Evolutionary conservation across 2,888 invertebrate species (phyloP).

Genomic region (Pemphredon lugubris): DNA sequence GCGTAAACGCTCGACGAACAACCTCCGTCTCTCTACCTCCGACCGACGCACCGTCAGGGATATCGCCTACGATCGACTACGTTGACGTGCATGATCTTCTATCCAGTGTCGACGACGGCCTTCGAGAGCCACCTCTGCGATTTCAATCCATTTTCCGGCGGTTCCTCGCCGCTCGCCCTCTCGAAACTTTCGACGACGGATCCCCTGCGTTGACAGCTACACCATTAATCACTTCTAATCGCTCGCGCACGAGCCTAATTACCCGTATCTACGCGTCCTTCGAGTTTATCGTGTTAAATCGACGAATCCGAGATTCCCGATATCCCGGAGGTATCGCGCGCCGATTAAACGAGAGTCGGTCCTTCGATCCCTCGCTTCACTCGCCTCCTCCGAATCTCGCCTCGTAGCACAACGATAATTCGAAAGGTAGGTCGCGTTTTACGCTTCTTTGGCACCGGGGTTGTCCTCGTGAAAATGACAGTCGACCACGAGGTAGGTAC

Average conservation of each 20-base stretch:
- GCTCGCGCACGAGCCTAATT: too few relatives aligned
- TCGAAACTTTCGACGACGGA: background rate
- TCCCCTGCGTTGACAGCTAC: too few relatives aligned
- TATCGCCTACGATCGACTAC: slow-evolving; percentile 22
- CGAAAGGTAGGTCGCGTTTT: too few relatives aligned
- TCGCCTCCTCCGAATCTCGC: too few relatives aligned
- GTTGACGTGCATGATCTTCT: slow-evolving; percentile 20
- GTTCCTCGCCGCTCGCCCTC: background rate
- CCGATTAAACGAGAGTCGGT: too few relatives aligned
- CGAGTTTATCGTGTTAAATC: too few relatives aligned
- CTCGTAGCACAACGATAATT: too few relatives aligned
- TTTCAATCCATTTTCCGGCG: slow-evolving; percentile 6
- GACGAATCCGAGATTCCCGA: too few relatives aligned
- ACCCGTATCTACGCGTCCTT: too few relatives aligned
- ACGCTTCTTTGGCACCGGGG: background rate
- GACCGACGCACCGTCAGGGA: slow-evolving; percentile 36
- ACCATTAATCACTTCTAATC: background rate
- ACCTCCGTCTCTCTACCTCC: slow-evolving; percentile 24
- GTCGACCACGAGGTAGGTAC: background rate
- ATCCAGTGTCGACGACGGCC: slow-evolving; percentile 12
- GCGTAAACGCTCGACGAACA: slow-evolving; percentile 16
- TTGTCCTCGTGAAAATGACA: background rate
- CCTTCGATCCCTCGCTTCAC: too few relatives aligned
- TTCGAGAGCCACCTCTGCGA: slow-evolving; percentile 12
- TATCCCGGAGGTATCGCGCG: too few relatives aligned